A percentile compares a stretch with the other conserved stretches of the same genome.
These are phyloP conservation scores for Apeltes quadracus DNA, from an alignment of 2,113 vertebrate genomes.

Conservation along the genomic window DNA sequence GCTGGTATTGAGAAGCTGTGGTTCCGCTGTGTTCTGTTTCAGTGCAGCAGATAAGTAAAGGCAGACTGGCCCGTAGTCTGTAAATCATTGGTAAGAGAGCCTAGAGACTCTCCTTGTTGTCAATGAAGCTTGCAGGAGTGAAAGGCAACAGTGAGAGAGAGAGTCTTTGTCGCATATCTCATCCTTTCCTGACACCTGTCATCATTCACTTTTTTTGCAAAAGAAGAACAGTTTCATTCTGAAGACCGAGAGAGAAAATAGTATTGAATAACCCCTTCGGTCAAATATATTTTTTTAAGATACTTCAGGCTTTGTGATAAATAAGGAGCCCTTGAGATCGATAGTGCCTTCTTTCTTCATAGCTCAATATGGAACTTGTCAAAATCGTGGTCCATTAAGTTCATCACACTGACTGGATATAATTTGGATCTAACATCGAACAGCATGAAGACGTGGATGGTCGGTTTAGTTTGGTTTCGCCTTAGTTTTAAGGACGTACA, in stretches of 20 bases:
- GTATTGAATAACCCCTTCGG: conserved; percentile 82
- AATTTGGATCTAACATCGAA: conserved; percentile 57
- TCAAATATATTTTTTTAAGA: conserved; percentile 78
- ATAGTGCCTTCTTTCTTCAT: conserved; percentile 76
- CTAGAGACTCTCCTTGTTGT: conserved; percentile 70
- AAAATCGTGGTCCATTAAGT: conserved; percentile 77
- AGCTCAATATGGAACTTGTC: conserved; percentile 80
- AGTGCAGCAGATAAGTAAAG: conserved; percentile 42
- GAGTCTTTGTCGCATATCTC: conserved; percentile 73
- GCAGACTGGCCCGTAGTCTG: conserved; percentile 44
- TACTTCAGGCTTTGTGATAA: conserved; percentile 79
- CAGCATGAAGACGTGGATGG: conserved; percentile 18
- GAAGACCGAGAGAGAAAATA: conserved; percentile 75
- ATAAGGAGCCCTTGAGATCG: conserved; percentile 78
- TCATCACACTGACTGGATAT: conserved; percentile 63
- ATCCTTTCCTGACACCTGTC: conserved; percentile 77
- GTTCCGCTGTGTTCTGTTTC: conserved; percentile 28
- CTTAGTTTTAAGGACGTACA: not conserved
- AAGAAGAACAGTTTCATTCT: conserved; percentile 76
- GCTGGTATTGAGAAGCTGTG: conserved; percentile 13
- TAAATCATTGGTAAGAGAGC: conserved; percentile 64
- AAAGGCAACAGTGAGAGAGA: conserved; percentile 63
- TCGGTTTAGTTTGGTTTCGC: not conserved
- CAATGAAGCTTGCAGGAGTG: conserved; percentile 70
- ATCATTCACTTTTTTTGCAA: conserved; percentile 75